A percentile compares a stretch with the other conserved stretches of the same genome.
Conservation (phyloP, 2,888 invertebrate species). For the Cerastis leucographa region DNA sequence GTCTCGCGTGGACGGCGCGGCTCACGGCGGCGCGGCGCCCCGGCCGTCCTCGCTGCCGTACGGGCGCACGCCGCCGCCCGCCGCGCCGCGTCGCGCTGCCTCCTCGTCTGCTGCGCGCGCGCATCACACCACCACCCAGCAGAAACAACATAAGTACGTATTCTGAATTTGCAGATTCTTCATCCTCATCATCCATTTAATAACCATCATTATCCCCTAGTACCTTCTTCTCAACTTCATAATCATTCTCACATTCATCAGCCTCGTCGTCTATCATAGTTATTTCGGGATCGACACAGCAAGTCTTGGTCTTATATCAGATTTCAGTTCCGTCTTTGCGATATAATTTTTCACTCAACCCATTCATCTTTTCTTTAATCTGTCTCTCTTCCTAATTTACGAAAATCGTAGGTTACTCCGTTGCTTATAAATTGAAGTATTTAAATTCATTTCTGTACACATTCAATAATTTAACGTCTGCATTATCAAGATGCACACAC, state of each 20-base stretch:
- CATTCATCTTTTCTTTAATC: background rate
- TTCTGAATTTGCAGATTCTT: background rate
- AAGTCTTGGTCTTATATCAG: background rate
- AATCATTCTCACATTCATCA: background rate
- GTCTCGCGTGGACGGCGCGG: slow-evolving; percentile 91
- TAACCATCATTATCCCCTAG: background rate
- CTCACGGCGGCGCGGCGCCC: slow-evolving; percentile 80
- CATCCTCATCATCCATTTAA: background rate
- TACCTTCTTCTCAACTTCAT: background rate
- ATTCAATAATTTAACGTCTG: background rate
- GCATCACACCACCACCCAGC: slow-evolving; percentile 81
- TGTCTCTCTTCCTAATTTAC: background rate
- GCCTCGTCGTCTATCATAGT: too few relatives aligned
- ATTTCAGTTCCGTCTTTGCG: background rate
- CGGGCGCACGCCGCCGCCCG: slow-evolving; percentile 88
- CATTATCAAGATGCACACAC: too few relatives aligned
- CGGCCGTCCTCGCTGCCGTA: slow-evolving; percentile 94
- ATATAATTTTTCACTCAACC: background rate
- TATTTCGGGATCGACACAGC: background rate
- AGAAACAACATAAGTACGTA: slow-evolving; percentile 84
- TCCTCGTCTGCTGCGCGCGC: slow-evolving; percentile 92
- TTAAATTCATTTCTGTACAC: background rate
- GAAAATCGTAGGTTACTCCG: background rate
- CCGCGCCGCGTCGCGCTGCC: slow-evolving; percentile 91
- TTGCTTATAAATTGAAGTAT: background rate